A percentile compares a stretch with the other conserved stretches of the same genome.
phyloP scores from a whole-genome alignment of 2,113 vertebrate species.

The Cercocebus atys region DNA sequence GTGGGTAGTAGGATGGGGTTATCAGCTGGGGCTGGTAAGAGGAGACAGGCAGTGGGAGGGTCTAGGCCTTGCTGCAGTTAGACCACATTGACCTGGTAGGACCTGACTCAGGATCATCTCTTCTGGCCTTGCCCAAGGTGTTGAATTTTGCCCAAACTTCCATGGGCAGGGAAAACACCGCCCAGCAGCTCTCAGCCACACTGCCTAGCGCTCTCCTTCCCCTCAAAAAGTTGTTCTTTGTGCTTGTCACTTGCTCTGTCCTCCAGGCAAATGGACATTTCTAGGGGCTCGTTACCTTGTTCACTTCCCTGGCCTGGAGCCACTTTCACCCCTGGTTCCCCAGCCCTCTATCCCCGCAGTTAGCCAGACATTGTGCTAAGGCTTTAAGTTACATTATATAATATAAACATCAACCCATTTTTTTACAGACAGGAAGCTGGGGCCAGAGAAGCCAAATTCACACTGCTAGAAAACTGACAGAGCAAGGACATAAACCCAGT shows the following conservation, averaged over 20 bases:
- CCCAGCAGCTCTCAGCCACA: neutral
- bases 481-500: neutral
- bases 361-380: neutral
- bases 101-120: neutral
- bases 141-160: neutral
- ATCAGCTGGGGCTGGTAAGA: neutral
- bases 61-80: neutral
- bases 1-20: slow-evolving; percentile 31
- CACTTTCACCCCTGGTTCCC: neutral
- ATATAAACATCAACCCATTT: neutral
- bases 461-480: neutral
- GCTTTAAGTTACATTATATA: neutral
- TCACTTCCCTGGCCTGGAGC: neutral
- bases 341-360: neutral
- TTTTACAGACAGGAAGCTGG: neutral
- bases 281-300: neutral
- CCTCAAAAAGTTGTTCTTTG: neutral
- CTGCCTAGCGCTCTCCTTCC: neutral
- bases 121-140: neutral
- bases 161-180: neutral
- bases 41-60: neutral
- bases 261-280: neutral
- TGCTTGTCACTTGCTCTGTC: neutral
- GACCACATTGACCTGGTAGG: neutral
- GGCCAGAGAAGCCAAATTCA: neutral